A percentile compares a stretch with the other conserved stretches of the same genome.
phyloP scores from a whole-genome alignment of 2,113 vertebrate species.

The Gymnorhina tibicen region DNA sequence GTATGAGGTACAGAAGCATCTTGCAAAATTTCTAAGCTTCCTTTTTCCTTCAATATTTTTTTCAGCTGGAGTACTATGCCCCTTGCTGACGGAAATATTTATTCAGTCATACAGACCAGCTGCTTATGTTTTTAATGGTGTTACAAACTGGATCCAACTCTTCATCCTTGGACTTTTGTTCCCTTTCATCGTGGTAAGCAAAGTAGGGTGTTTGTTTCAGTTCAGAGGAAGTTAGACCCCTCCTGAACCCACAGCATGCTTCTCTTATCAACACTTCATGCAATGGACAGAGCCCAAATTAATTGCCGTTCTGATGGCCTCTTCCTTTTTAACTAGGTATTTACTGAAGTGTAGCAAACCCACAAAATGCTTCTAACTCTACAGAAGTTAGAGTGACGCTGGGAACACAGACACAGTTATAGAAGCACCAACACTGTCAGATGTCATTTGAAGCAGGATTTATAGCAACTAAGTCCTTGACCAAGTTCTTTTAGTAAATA shows the following conservation, averaged over 20 bases:
- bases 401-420: neutral
- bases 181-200: conserved; percentile 79
- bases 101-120: conserved; percentile 77
- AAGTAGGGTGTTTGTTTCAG: neutral
- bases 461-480: neutral
- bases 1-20: neutral
- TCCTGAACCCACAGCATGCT: neutral
- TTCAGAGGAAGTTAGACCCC: neutral
- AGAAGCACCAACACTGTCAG: neutral
- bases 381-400: neutral
- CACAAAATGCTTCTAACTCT: neutral
- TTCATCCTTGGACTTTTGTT: conserved; percentile 80
- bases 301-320: neutral
- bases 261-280: neutral
- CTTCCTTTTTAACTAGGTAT: neutral
- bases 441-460: neutral
- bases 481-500: neutral
- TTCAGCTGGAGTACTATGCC: conserved; percentile 67
- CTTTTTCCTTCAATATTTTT: neutral
- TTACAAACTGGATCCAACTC: conserved; percentile 74
- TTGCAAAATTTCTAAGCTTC: neutral
- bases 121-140: conserved; percentile 68
- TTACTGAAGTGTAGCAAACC: neutral
- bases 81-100: conserved; percentile 78
- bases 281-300: neutral